phyloP scores from a whole-genome alignment of 2,888 invertebrate species.

The Xanthorhoe spadicearia region DNA sequence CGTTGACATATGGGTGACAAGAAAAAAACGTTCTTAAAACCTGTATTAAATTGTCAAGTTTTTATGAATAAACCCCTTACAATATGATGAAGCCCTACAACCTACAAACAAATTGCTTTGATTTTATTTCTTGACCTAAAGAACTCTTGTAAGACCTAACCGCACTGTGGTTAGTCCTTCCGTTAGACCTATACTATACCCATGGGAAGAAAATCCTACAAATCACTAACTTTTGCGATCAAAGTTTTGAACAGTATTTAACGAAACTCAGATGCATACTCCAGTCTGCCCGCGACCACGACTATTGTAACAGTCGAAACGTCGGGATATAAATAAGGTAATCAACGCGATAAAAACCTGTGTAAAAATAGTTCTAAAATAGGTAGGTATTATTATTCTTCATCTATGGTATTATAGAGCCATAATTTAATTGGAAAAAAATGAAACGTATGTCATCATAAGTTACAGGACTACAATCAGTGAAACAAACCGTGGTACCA shows the following conservation, averaged over 20 bases:
- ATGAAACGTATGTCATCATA: background rate
- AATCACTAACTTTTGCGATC: background rate
- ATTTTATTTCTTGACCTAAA: conserved; percentile 12
- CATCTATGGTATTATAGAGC: too few species aligned
- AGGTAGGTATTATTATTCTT: too few species aligned
- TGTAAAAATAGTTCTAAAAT: too few species aligned
- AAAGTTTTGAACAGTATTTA: background rate
- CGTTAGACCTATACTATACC: conserved; percentile 20
- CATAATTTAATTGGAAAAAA: background rate
- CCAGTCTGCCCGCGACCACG: too few species aligned
- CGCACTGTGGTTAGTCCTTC: conserved; percentile 12
- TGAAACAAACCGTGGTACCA: background rate
- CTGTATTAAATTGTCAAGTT: too few species aligned
- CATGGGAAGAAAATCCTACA: conserved; percentile 17
- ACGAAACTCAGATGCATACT: too few species aligned
- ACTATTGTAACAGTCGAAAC: too few species aligned
- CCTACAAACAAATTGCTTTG: conserved; percentile 1
- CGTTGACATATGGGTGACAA: too few species aligned
- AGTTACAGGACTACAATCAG: background rate
- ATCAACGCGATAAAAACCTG: too few species aligned
- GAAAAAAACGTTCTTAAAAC: too few species aligned
- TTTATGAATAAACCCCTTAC: too few species aligned
- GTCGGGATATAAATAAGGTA: too few species aligned
- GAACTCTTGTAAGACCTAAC: conserved; percentile 9
- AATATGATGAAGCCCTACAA: conserved; percentile 11